Evolutionary conservation across 2,888 invertebrate genomes (phyloP), one percentile per base, ranked within the genome.

Genomic region (Ochropleura plecta): DNA sequence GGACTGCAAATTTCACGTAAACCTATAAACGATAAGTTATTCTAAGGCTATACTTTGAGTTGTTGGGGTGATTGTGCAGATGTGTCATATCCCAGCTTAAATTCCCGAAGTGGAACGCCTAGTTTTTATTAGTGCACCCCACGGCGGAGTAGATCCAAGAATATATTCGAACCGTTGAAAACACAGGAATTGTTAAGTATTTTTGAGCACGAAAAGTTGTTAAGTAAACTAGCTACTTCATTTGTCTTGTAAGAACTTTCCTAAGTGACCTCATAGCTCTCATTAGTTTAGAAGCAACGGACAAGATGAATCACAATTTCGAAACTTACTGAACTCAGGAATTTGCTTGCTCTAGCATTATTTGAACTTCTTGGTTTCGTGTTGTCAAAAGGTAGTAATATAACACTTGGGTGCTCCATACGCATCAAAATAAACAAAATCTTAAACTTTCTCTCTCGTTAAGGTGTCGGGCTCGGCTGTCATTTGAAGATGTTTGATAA

Each of bases 241-340:
- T 82, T 67, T 59, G 68, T 68, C 51, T 78, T 78, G 12, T 59
- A 44, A 3, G 16, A 20, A 53, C 63, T 82, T 68, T 63, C 46
- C 16, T n/a, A 40, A 63, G 42, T 82, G 49, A 63, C 55, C 46
- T 65, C 44, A 20, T 60, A 59, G 12, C n/a, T 9, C 49, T 57
- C 57, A 63, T 78, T 82, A 59, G 51, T 82, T 65, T 44, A 65
- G 16, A 8, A 57, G 18, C 59, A 40, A 48, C 64, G 18, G 51
- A 81, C 81, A 74, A 81, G 64, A 74, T 48, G 14, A 60, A 65
- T 60, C 60, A 81, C 64, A 65, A 60, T 80, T 76, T 78, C 12
- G 12, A 75, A 63, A 81, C 60, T 44, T 75, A 51, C 59, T 64
- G 18, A 7, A 14, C 18, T 18, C 18, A 72, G 9, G 14, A 7